Conservation (phyloP, 1,140 invertebrate genomes). For the Nymphalis io region DNA sequence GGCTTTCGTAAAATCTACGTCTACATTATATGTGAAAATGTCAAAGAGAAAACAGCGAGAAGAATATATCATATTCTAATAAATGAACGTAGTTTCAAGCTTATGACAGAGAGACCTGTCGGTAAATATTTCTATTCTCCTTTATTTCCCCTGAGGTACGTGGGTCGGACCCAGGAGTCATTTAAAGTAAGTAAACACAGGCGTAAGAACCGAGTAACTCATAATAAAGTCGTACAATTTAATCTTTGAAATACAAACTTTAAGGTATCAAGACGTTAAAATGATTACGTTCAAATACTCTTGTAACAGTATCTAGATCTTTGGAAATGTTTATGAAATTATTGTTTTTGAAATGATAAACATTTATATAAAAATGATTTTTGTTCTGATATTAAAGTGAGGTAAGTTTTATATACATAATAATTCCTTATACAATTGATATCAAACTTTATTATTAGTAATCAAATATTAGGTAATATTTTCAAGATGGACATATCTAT, state of each 20-base stretch:
- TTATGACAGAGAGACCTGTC: conserved; percentile 42
- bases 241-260: conserved; percentile 41
- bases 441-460: no score
- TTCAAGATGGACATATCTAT: no score
- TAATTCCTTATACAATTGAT: no score
- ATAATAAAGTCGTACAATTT: conserved; percentile 39
- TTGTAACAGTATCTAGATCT: conserved; percentile 13
- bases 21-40: conserved; percentile 3
- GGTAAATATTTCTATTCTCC: conserved; percentile 41
- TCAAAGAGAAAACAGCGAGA: neutral
- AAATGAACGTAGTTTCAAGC: conserved; percentile 34
- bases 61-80: conserved; percentile 16
- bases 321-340: neutral
- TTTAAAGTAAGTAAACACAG: conserved; percentile 43
- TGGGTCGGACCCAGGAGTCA: conserved; percentile 41
- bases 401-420: no score
- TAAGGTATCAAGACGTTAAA: conserved; percentile 30
- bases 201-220: conserved; percentile 37
- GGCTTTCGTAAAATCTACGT: neutral
- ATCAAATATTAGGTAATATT: no score
- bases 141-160: conserved; percentile 43
- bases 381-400: neutral
- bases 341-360: neutral
- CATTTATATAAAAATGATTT: neutral
- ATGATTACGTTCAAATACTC: conserved; percentile 23